Conservation (phyloP, 2,797 vertebrate genomes). For the Hydrophis major region DNA sequence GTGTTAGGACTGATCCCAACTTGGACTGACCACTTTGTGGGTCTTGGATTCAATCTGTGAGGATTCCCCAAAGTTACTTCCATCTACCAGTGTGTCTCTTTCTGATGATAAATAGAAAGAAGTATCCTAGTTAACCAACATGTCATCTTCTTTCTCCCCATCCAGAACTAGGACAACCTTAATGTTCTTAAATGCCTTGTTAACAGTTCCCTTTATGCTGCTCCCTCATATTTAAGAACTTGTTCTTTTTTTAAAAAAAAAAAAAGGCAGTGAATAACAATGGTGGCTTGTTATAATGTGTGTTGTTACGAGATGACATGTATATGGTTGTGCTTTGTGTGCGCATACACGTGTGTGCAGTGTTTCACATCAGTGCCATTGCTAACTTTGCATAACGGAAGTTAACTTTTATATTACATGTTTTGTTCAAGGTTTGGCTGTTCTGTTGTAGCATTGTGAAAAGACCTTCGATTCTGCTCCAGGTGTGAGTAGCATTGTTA, state of each 20-base stretch:
- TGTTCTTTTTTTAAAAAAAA: conserved; percentile 8
- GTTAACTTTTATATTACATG: conserved; percentile 29
- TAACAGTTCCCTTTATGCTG: not conserved
- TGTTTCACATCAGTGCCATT: conserved; percentile 42
- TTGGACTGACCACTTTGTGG: not conserved
- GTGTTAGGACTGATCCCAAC: not conserved
- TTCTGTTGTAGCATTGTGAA: conserved; percentile 42
- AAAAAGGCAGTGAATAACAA: conserved; percentile 27
- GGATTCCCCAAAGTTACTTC: not conserved
- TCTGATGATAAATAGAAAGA: not conserved
- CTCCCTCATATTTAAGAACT: not conserved
- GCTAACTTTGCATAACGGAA: conserved; percentile 30
- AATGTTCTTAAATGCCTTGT: not conserved
- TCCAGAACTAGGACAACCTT: not conserved
- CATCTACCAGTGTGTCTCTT: not conserved
- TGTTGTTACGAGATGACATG: conserved; percentile 22
- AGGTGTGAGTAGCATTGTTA: conserved; percentile 39
- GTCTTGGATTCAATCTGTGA: not conserved
- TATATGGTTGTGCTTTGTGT: conserved; percentile 14
- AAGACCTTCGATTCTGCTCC: conserved; percentile 26
- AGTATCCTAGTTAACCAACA: not conserved
- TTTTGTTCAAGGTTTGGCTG: conserved; percentile 48
- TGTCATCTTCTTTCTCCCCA: not conserved
- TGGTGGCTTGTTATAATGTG: conserved; percentile 37
- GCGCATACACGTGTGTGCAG: not conserved